Evolutionary conservation across 2,797 vertebrate genomes (phyloP), one percentile per base, ranked within the genome.

Genomic region (Enteromius unitaeniatus): DNA sequence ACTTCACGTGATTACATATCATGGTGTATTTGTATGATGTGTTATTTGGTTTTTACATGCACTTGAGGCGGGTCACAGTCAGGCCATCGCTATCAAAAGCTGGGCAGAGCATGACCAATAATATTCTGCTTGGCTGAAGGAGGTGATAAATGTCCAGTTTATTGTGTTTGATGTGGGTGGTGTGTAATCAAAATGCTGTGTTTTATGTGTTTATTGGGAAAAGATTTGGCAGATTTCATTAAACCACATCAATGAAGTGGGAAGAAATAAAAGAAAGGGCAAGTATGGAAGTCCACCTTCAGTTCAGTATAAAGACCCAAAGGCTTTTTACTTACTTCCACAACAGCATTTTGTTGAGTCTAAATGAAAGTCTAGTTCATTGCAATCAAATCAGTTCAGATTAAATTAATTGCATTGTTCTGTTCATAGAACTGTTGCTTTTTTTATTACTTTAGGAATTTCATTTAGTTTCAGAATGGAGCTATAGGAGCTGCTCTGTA

Each of bases 61-160:
- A 34, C 34, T 72, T 72, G 37, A 60, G 11, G 51, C 1, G 6
- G 75, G 49, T 72, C 79, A 72, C 37, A 45, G 53, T 11, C 11
- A 72, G 51, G 58, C 21, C 40, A 34, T 81, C 7, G 4, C 40
- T 72, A 72, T 81, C 51, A 31, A 70, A 80, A 80, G 79, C 53
- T 81, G 60, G 79, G 68, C 37, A 58, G 26, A 70, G 51, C 67
- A 81, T 72, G 40, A 72, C 68, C 60, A 47, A 81, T 72, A 69
- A 42, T 19, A 73, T 68, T 81, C 40, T 62, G 26, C 23, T 49
- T 81, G 68, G 68, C 79, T 60, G 68, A 60, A 72, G 68, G 40
- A 73, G 19, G 8, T 21, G 40, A 81, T 81, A 49, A 47, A 49
- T 3, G 17, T 73, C 55, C 55, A 62, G 17, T 73, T 47, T 60